A percentile compares a stretch with the other conserved stretches of the same genome.
Conservation (phyloP, 1,140 invertebrate genomes). For the Pectinophora gossypiella region DNA sequence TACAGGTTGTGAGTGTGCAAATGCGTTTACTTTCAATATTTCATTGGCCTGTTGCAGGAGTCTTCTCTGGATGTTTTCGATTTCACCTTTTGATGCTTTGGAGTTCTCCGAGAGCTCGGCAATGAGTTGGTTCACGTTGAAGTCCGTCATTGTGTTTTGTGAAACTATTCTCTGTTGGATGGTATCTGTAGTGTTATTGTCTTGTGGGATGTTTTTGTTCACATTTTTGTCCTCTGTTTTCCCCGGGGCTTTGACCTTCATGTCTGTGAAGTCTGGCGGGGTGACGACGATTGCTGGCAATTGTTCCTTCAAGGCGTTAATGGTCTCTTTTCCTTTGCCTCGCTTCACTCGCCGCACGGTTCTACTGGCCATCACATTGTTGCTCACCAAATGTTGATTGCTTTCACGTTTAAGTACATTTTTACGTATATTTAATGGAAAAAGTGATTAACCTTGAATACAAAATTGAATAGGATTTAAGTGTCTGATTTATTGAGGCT, state of each 20-base stretch:
- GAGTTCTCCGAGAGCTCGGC: constrained; percentile 61
- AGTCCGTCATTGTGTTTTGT: constrained; percentile 40
- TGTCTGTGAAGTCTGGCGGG: constrained; percentile 41
- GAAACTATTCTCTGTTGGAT: constrained; percentile 13
- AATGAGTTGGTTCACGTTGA: constrained; percentile 62
- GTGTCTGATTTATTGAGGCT: constrained; percentile 31
- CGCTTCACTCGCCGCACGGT: constrained; percentile 70
- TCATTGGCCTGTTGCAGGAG: constrained; percentile 61
- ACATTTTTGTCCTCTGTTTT: constrained; percentile 26
- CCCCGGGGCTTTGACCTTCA: constrained; percentile 44
- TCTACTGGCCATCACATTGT: constrained; percentile 70
- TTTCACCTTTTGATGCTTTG: constrained; percentile 55
- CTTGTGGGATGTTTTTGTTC: constrained; percentile 10
- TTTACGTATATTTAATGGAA: constrained; percentile 6
- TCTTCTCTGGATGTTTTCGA: constrained; percentile 60
- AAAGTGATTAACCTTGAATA: neutral
- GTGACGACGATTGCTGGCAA: constrained; percentile 55
- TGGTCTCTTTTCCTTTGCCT: constrained; percentile 48
- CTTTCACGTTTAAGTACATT: constrained; percentile 17
- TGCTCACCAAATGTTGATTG: constrained; percentile 34
- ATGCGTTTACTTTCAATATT: constrained; percentile 63
- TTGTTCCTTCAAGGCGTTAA: constrained; percentile 14
- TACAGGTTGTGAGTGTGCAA: constrained; percentile 34
- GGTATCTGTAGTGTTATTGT: constrained; percentile 9
- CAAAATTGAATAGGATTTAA: neutral